phyloP scores from a whole-genome alignment of 2,888 invertebrate genomes.

The Leptodirus hochenwartii region DNA sequence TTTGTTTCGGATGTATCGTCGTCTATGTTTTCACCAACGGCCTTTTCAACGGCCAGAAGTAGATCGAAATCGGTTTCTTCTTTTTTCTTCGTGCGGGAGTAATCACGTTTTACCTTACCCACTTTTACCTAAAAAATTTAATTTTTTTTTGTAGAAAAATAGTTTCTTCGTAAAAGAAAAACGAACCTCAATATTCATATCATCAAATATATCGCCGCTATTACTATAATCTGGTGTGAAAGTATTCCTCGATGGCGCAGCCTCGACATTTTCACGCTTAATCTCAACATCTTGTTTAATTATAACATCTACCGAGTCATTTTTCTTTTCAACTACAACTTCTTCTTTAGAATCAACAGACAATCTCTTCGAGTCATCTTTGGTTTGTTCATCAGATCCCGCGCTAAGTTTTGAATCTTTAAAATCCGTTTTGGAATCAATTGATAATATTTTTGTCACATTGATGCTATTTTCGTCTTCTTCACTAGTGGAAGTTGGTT shows the following conservation, averaged over 20 bases:
- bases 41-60: conserved; percentile 24
- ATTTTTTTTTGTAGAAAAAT: conserved; percentile 38
- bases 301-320: no score
- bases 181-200: conserved; percentile 37
- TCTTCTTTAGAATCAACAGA: no score
- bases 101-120: conserved; percentile 41
- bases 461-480: conserved; percentile 1
- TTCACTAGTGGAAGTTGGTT: conserved; percentile 7
- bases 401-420: conserved; percentile 16
- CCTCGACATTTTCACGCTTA: conserved; percentile 9
- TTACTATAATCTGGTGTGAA: conserved; percentile 19
- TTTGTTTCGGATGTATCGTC: conserved; percentile 12
- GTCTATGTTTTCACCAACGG: conserved; percentile 19
- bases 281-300: no score
- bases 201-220: conserved; percentile 28
- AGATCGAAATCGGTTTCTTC: conserved; percentile 30
- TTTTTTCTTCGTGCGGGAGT: conserved; percentile 33
- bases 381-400: conserved; percentile 13
- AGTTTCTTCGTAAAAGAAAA: conserved; percentile 16
- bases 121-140: conserved; percentile 41
- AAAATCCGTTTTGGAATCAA: conserved; percentile 12
- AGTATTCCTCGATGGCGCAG: conserved; percentile 11
- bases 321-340: no score
- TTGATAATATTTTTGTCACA: conserved; percentile 5
- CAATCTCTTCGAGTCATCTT: conserved; percentile 10